A percentile compares a stretch with the other conserved stretches of the same genome.
phyloP scores from a whole-genome alignment of 2,113 vertebrate species.

The Ciconia maguari region DNA sequence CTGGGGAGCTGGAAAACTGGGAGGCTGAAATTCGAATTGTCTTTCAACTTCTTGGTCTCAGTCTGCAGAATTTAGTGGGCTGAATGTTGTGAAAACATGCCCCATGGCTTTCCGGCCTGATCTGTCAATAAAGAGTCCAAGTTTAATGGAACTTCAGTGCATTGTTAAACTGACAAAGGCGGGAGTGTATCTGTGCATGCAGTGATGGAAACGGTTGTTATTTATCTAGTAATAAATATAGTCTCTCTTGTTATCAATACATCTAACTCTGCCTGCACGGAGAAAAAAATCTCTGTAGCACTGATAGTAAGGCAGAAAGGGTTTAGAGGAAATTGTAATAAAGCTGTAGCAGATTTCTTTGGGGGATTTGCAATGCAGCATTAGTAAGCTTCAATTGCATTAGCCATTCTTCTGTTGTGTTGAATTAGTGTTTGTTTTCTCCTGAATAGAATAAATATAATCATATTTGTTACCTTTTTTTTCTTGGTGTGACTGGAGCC shows the following conservation, averaged over 20 bases:
- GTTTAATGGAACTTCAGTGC: not conserved
- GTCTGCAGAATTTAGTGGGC: not conserved
- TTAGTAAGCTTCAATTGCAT: slow-evolving; percentile 18
- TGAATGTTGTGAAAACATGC: not conserved
- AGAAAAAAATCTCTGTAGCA: not conserved
- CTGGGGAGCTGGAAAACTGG: not conserved
- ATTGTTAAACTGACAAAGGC: not conserved
- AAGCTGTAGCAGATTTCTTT: slow-evolving; percentile 38
- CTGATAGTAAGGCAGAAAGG: not conserved
- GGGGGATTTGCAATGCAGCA: not conserved
- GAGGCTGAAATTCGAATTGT: accelerated
- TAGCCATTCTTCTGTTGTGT: not conserved
- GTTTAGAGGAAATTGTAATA: not conserved
- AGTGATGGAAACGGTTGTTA: not conserved
- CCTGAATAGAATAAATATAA: slow-evolving; percentile 11
- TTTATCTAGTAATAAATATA: not conserved
- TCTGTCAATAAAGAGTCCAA: not conserved
- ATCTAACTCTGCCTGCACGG: not conserved
- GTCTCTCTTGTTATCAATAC: not conserved
- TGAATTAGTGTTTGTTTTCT: slow-evolving; percentile 27
- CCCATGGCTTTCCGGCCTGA: accelerated
- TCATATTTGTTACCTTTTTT: not conserved
- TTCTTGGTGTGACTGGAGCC: not conserved
- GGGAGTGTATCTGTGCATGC: accelerated
- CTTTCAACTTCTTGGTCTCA: not conserved